A percentile compares a stretch with the other conserved stretches of the same genome.
These are phyloP conservation scores for Rhineura floridana DNA, from an alignment of 2,113 vertebrate species.

Conservation along the genomic window DNA sequence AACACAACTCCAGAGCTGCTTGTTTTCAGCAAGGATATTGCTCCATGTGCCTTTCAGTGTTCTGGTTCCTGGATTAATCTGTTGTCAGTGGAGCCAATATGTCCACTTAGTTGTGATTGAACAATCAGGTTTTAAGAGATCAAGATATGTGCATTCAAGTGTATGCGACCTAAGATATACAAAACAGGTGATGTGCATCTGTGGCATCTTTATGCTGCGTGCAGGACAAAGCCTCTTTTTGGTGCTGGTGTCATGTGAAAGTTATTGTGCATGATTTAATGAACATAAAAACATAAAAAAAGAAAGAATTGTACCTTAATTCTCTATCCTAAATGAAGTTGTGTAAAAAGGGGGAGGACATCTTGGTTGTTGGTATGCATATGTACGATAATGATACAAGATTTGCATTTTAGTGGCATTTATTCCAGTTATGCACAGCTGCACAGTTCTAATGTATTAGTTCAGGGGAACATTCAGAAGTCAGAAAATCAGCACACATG, in stretches of 20 bases:
- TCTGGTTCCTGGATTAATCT: neutral
- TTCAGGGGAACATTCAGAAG: constrained; percentile 9
- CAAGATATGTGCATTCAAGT: neutral
- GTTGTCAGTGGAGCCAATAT: neutral
- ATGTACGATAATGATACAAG: neutral
- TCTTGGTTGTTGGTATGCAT: neutral
- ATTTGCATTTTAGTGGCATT: constrained; percentile 12
- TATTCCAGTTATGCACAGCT: constrained; percentile 1
- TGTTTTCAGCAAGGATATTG: neutral
- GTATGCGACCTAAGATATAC: neutral
- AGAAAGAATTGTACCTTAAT: neutral
- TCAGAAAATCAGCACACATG: neutral
- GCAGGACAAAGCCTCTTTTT: neutral
- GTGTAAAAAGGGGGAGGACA: neutral
- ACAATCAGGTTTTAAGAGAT: neutral
- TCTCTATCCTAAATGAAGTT: neutral
- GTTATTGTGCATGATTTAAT: neutral
- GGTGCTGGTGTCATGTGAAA: neutral
- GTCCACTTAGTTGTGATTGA: neutral
- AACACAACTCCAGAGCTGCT: neutral
- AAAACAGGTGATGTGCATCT: no score
- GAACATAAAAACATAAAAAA: neutral
- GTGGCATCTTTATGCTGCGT: neutral
- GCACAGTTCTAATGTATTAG: neutral
- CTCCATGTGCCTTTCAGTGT: neutral